These are phyloP conservation scores for Pachycephus smyrnensis DNA, from an alignment of 2,888 invertebrate species.

Conservation along the genomic window DNA sequence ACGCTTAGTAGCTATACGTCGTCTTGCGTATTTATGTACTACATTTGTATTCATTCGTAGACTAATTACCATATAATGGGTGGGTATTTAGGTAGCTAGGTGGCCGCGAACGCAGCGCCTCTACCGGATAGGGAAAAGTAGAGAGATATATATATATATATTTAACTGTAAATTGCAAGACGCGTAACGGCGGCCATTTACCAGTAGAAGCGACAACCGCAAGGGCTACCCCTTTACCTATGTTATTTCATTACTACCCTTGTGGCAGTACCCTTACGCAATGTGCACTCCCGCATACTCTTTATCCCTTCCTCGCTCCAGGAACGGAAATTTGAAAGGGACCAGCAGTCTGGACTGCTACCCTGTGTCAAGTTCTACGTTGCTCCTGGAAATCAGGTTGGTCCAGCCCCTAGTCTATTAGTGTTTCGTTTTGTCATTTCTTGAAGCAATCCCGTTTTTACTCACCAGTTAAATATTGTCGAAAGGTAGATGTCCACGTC, in stretches of 20 bases:
- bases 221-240: neutral
- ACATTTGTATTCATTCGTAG: conserved; percentile 48
- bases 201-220: neutral
- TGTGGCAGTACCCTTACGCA: neutral
- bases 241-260: neutral
- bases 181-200: neutral
- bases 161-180: neutral
- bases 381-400: too few relatives aligned
- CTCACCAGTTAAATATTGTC: conserved; percentile 83
- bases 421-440: neutral
- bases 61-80: conserved; percentile 47
- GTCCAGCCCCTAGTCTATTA: neutral
- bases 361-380: neutral
- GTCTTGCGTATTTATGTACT: conserved; percentile 34
- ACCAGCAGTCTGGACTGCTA: neutral
- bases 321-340: neutral
- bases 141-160: neutral
- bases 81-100: neutral
- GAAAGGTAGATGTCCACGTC: conserved; percentile 87
- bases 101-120: neutral
- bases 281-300: neutral
- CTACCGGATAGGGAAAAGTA: neutral
- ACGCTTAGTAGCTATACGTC: neutral
- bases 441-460: neutral
- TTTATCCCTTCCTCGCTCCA: neutral